phyloP scores from a whole-genome alignment of 2,797 vertebrate genomes.

The Rhodeus uyekii region DNA sequence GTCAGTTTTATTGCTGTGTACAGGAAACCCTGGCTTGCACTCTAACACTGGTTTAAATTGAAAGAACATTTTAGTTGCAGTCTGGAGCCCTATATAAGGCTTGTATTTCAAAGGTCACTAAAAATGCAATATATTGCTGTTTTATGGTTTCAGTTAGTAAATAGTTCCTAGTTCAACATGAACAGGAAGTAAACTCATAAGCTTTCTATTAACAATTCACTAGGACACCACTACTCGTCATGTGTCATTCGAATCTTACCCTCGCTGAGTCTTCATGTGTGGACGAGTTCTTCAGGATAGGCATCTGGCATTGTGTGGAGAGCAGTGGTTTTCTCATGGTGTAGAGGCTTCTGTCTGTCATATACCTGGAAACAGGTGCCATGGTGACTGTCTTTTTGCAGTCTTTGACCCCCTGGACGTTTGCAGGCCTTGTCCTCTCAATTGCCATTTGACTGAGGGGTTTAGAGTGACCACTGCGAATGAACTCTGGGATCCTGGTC shows the following conservation, averaged over 20 bases:
- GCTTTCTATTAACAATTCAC: too few species aligned
- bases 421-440: constrained; percentile 4
- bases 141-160: background rate
- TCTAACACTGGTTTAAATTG: background rate
- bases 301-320: constrained; percentile 49
- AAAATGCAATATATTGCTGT: background rate
- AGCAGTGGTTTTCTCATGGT: constrained; percentile 63
- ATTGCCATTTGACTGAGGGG: background rate
- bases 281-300: constrained; percentile 68
- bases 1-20: background rate
- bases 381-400: constrained; percentile 61
- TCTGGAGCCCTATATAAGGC: background rate
- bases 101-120: background rate
- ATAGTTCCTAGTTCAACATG: background rate
- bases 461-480: background rate
- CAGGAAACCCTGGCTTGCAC: background rate
- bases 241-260: constrained; percentile 58
- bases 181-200: background rate
- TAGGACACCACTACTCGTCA: too few species aligned
- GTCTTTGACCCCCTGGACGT: background rate
- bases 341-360: constrained; percentile 65
- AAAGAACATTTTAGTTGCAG: background rate
- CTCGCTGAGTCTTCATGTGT: constrained; percentile 46
- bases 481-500: constrained; percentile 41
- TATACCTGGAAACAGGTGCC: constrained; percentile 62